These are phyloP conservation scores for Buathra laborator DNA, from an alignment of 2,888 invertebrate genomes.

Conservation along the genomic window DNA sequence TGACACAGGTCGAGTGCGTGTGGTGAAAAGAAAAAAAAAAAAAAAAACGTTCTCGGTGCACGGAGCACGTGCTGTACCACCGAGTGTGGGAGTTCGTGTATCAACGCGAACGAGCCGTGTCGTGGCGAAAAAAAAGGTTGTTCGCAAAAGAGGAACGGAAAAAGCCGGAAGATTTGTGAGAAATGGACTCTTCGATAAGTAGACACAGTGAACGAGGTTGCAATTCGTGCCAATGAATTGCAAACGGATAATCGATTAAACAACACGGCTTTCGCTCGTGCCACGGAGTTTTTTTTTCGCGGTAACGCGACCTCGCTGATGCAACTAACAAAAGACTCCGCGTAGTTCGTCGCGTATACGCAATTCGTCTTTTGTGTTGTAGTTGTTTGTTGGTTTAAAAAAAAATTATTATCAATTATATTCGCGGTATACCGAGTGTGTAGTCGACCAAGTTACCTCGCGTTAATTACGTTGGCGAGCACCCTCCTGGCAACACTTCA, in stretches of 20 bases:
- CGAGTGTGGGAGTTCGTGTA: neutral
- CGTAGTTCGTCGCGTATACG: neutral
- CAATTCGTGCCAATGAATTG: constrained; percentile 39
- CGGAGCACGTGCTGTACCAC: neutral
- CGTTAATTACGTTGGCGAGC: neutral
- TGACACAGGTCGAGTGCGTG: neutral
- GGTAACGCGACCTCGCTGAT: neutral
- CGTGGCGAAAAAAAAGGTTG: neutral
- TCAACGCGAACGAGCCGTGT: neutral
- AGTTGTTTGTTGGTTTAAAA: neutral
- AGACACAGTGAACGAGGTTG: constrained; percentile 53
- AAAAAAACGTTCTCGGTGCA: neutral
- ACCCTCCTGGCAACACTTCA: neutral
- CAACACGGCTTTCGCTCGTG: neutral
- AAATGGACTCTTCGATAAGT: constrained; percentile 34
- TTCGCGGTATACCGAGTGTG: neutral
- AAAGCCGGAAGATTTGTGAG: constrained; percentile 12
- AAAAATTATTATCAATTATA: neutral
- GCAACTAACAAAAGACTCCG: neutral
- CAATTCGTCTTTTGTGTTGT: neutral
- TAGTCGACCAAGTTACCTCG: neutral
- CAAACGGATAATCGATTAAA: neutral
- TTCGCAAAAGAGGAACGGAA: neutral
- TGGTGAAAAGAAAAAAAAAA: neutral
- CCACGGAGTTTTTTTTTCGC: constrained; percentile 7